Conservation (phyloP, 2,797 vertebrate species). For the Malurus leucopterus region DNA sequence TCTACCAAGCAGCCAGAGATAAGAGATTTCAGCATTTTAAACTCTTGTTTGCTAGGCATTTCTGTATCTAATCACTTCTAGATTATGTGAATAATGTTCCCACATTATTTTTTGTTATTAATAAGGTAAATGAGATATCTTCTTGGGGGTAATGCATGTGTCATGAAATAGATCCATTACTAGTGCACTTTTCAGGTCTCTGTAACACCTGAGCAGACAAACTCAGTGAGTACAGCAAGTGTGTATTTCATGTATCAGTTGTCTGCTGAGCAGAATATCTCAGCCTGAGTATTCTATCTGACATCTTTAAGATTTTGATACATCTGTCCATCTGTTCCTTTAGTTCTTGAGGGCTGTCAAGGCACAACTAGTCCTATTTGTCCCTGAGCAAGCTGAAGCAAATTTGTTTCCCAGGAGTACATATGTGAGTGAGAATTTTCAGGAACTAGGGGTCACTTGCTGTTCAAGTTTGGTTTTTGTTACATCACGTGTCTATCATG, state of each 20-base stretch:
- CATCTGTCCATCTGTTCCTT: neutral
- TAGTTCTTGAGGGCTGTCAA: neutral
- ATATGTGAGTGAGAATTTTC: neutral
- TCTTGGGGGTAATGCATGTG: neutral
- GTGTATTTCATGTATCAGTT: neutral
- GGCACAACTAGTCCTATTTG: neutral
- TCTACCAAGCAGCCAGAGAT: neutral
- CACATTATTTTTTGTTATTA: neutral
- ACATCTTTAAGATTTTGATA: neutral
- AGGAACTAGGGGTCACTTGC: neutral
- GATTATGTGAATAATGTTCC: neutral
- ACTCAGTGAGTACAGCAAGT: neutral
- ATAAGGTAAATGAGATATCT: neutral
- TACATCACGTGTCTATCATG: rapidly evolving
- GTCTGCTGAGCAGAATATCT: neutral
- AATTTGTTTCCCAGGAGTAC: neutral
- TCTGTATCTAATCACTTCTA: neutral
- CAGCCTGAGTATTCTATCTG: neutral
- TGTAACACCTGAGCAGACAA: neutral
- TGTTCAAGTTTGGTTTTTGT: neutral
- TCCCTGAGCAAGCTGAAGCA: neutral
- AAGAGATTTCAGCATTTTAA: neutral
- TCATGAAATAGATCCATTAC: neutral
- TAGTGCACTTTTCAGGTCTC: neutral
- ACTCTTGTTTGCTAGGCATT: neutral